Percentiles rank a stretch among this genome's conserved stretches.
Evolutionary conservation across 2,797 vertebrate genomes (phyloP).

Genomic region (Ambastaia sidthimunki): DNA sequence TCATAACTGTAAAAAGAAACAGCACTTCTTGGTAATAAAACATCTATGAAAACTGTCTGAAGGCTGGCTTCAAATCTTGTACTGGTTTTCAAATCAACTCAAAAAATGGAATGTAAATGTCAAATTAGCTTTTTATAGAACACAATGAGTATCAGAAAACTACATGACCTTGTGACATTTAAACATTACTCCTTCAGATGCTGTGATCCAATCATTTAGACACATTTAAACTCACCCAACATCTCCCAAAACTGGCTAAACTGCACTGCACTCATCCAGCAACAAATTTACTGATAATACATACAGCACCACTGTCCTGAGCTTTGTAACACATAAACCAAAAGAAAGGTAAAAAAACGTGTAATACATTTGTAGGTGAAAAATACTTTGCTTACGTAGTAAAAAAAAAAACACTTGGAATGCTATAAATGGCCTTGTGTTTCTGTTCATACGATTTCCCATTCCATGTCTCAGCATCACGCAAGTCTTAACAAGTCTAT

Average conservation of each 20-base stretch:
- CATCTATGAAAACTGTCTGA: constrained; percentile 31
- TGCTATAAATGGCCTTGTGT: constrained; percentile 62
- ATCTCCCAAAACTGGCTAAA: constrained; percentile 15
- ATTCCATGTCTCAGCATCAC: constrained; percentile 6
- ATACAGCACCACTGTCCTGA: constrained; percentile 55
- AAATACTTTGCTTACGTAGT: constrained; percentile 61
- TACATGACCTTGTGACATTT: constrained; percentile 33
- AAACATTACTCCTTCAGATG: no score
- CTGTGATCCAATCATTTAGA: background rate
- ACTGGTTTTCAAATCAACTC: constrained; percentile 11
- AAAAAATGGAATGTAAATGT: constrained; percentile 19
- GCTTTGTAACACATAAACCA: constrained; percentile 37
- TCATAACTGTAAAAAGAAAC: constrained; percentile 40
- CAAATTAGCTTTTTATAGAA: constrained; percentile 29
- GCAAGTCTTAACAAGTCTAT: background rate
- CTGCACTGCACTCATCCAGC: constrained; percentile 17
- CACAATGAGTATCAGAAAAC: constrained; percentile 29
- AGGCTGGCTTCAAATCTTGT: constrained; percentile 32
- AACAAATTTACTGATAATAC: constrained; percentile 24
- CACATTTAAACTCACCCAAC: background rate
- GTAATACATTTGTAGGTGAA: constrained; percentile 62
- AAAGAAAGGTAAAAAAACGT: constrained; percentile 39
- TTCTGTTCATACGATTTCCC: constrained; percentile 30
- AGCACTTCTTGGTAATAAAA: constrained; percentile 39
- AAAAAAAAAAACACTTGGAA: constrained; percentile 66